Percentiles rank a stretch among this genome's conserved stretches.
Evolutionary conservation across 2,888 invertebrate genomes (phyloP).

Genomic region (Clitarchus hookeri): DNA sequence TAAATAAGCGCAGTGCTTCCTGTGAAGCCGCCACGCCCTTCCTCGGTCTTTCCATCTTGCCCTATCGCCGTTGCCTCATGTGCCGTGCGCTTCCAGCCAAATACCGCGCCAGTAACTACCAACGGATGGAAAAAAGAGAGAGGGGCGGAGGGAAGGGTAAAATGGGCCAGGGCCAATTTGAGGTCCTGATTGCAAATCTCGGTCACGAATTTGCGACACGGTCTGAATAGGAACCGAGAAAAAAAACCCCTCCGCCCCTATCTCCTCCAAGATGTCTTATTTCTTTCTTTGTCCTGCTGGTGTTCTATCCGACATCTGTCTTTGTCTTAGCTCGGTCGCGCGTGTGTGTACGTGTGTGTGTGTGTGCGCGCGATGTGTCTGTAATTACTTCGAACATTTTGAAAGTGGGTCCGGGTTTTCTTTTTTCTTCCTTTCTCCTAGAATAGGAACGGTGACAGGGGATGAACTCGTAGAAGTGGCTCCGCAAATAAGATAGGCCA

Average conservation of each 20-base stretch:
- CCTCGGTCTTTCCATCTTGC: background rate
- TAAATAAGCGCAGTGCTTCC: background rate
- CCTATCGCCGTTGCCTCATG: background rate
- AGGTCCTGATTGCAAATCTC: conserved; percentile 20
- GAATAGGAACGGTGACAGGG: too few species aligned
- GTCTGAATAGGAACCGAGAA: background rate
- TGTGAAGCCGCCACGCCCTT: background rate
- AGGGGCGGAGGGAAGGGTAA: background rate
- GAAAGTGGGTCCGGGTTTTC: background rate
- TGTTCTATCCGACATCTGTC: background rate
- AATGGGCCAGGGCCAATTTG: conserved; percentile 17
- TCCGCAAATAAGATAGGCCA: too few species aligned
- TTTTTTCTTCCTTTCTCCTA: too few species aligned
- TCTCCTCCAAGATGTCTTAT: background rate
- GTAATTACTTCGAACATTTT: background rate
- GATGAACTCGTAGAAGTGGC: too few species aligned
- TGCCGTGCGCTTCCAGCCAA: background rate
- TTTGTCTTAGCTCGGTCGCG: background rate
- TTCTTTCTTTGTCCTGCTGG: background rate
- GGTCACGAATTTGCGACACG: conserved; percentile 23
- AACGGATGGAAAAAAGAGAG: background rate
- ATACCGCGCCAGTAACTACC: background rate
- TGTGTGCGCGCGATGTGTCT: background rate
- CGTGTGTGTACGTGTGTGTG: background rate
- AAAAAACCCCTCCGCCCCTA: background rate